Evolutionary conservation across 2,797 vertebrate genomes (phyloP).

Genomic region (Hoplostethus atlanticus): DNA sequence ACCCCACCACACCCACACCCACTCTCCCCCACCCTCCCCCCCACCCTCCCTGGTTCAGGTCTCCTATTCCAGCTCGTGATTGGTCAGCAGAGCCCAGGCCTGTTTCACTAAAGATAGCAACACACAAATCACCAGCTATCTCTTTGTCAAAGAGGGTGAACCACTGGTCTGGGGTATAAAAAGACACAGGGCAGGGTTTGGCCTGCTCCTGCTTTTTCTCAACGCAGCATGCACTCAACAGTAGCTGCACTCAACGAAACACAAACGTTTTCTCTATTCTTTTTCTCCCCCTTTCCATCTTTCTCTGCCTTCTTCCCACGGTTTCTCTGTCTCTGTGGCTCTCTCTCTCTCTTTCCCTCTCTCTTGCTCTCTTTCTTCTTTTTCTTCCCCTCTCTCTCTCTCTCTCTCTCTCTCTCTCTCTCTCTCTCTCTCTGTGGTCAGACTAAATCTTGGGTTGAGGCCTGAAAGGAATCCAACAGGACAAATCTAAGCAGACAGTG

Average conservation of each 20-base stretch:
- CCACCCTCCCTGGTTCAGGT: constrained; percentile 37
- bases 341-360: not conserved
- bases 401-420: not conserved
- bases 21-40: no score
- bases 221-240: constrained; percentile 37
- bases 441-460: constrained; percentile 22
- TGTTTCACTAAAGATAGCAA: constrained; percentile 72
- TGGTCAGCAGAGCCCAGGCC: constrained; percentile 59
- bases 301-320: no score
- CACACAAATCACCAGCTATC: constrained; percentile 76
- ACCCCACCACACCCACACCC: constrained; percentile 26
- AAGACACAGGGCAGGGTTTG: constrained; percentile 32
- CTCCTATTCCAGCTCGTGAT: constrained; percentile 50
- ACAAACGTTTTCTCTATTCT: not conserved
- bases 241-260: constrained; percentile 18
- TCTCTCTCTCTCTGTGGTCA: constrained; percentile 16
- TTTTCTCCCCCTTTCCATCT: not conserved
- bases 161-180: constrained; percentile 28
- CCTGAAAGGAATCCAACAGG: constrained; percentile 34
- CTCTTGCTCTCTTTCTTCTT: not conserved
- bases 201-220: constrained; percentile 20
- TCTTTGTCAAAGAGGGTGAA: constrained; percentile 66
- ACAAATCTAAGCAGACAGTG: constrained; percentile 37
- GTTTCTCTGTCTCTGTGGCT: no score
- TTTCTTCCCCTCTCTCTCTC: not conserved